A percentile compares a stretch with the other conserved stretches of the same genome.
phyloP scores from a whole-genome alignment of 2,888 invertebrate genomes.

The Hesperia comma region DNA sequence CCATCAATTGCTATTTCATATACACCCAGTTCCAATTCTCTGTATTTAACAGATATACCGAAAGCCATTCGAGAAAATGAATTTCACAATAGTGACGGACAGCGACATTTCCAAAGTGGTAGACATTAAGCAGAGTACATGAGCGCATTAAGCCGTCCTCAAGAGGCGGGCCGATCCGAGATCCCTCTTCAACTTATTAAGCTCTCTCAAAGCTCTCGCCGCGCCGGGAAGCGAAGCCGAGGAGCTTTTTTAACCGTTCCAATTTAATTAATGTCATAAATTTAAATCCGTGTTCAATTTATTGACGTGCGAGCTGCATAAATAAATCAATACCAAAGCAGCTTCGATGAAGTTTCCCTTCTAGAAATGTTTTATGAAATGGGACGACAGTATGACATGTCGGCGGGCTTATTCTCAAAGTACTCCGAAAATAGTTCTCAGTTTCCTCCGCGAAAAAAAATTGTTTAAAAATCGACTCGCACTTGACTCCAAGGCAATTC shows the following conservation, averaged over 20 bases:
- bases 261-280: constrained; percentile 11
- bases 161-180: constrained; percentile 3
- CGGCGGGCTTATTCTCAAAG: too few species aligned
- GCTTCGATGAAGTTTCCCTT: not conserved
- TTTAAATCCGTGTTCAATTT: not conserved
- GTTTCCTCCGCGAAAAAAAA: too few species aligned
- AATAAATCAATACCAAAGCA: not conserved
- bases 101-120: constrained; percentile 7
- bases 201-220: constrained; percentile 22
- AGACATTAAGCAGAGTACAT: constrained; percentile 4
- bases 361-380: not conserved
- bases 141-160: constrained; percentile 14
- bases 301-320: not conserved
- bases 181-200: constrained; percentile 21
- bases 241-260: not conserved
- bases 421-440: too few species aligned
- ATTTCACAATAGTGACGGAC: not conserved
- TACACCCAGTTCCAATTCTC: too few species aligned
- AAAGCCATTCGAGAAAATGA: not conserved
- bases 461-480: too few species aligned
- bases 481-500: too few species aligned
- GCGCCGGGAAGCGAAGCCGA: not conserved
- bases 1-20: too few species aligned
- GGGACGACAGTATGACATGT: too few species aligned
- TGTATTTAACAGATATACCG: not conserved